These are phyloP conservation scores for Vanessa atalanta DNA, from an alignment of 1,140 invertebrate species.

Conservation along the genomic window DNA sequence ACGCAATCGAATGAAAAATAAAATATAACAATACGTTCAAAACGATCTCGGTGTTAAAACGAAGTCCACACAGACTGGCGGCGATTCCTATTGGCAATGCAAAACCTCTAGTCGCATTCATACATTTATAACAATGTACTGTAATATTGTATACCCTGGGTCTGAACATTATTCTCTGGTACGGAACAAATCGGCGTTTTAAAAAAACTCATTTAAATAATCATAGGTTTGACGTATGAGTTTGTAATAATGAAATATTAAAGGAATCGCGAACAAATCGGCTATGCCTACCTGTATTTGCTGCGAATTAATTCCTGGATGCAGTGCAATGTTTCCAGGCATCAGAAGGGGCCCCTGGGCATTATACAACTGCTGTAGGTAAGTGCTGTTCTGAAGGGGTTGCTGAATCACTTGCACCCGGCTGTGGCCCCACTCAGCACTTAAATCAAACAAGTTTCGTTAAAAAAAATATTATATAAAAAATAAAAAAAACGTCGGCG, in stretches of 20 bases:
- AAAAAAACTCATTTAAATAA: too few species aligned
- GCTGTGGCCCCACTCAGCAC: conserved; percentile 83
- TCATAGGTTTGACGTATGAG: too few species aligned
- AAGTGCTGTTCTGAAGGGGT: conserved; percentile 87
- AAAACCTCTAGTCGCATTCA: conserved; percentile 1
- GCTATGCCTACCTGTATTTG: conserved; percentile 84
- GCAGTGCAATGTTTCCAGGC: conserved; percentile 88
- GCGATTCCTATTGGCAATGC: neutral
- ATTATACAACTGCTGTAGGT: conserved; percentile 90
- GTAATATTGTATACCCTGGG: neutral
- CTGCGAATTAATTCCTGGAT: conserved; percentile 89
- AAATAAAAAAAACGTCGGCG: too few species aligned
- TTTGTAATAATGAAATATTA: too few species aligned
- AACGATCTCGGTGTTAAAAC: neutral
- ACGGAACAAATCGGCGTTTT: neutral
- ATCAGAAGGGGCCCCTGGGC: conserved; percentile 88
- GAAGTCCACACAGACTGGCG: neutral
- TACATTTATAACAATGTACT: neutral
- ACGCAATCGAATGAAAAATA: neutral
- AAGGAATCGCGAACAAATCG: too few species aligned
- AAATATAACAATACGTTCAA: neutral
- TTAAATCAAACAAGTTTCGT: neutral
- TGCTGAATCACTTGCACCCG: conserved; percentile 91
- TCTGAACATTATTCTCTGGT: neutral
- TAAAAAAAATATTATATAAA: too few species aligned